Conservation (phyloP, 92 coral and sea anemone species). For the Epizoanthus rinbou region DNA sequence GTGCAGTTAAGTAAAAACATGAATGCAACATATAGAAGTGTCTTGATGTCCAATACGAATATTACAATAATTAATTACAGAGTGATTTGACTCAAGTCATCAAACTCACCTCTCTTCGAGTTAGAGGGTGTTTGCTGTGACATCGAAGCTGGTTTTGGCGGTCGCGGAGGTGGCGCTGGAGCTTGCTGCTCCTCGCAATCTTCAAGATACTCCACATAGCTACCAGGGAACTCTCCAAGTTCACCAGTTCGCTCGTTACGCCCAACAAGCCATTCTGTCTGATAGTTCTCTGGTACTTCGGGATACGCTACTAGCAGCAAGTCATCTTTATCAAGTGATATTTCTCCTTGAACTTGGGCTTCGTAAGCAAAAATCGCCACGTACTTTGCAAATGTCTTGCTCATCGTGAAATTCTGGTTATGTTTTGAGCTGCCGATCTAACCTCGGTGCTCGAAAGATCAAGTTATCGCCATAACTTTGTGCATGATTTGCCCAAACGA, state of each 20-base stretch:
- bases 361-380: slow-evolving; percentile 67
- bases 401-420: slow-evolving; percentile 52
- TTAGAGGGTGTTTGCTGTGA: slow-evolving; percentile 1
- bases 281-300: slow-evolving; percentile 49
- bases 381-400: slow-evolving; percentile 84
- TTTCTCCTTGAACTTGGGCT: slow-evolving; percentile 79
- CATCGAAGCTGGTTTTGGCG: slow-evolving; percentile 47
- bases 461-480: slow-evolving; percentile 22
- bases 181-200: slow-evolving; percentile 69
- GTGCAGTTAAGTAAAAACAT: no score
- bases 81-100: no score
- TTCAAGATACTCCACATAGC: slow-evolving; percentile 81
- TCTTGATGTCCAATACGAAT: no score
- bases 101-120: slow-evolving; percentile 1
- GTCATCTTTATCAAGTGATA: slow-evolving; percentile 73
- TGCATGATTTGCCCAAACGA: slow-evolving; percentile 16
- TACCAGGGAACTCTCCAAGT: slow-evolving; percentile 91
- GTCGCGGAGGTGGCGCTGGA: slow-evolving; percentile 75
- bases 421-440: background rate
- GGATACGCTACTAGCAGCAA: slow-evolving; percentile 83
- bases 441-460: slow-evolving; percentile 5
- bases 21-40: no score
- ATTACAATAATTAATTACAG: no score
- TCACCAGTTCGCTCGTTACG: slow-evolving; percentile 76
- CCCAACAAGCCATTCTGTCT: slow-evolving; percentile 80